Percentiles rank a stretch among this genome's conserved stretches.
Evolutionary conservation across 2,888 invertebrate species (phyloP).

Genomic region (Drosophila quasianomalipes): DNA sequence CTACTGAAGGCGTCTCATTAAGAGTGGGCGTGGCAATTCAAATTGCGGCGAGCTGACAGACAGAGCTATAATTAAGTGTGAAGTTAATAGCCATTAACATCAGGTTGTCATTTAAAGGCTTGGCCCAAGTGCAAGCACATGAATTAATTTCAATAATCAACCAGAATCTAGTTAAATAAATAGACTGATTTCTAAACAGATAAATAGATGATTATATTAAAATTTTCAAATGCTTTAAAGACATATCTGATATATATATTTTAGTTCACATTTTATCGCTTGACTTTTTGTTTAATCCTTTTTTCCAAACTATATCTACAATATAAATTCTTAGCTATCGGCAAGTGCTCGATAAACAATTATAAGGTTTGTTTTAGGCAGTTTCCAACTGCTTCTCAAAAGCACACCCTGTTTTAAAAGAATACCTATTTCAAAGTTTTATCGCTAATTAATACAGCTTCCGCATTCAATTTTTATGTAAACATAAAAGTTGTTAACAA

Average conservation of each 20-base stretch:
- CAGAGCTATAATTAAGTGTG: constrained; percentile 36
- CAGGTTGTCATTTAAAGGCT: background rate
- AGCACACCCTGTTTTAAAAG: background rate
- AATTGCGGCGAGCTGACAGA: background rate
- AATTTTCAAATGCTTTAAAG: background rate
- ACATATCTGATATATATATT: too few species aligned
- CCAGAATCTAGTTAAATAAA: background rate
- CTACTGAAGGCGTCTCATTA: constrained; percentile 32
- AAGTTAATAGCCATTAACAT: constrained; percentile 30
- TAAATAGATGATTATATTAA: background rate
- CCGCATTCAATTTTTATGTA: background rate
- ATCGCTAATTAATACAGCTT: background rate
- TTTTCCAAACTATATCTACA: background rate
- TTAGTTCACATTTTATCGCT: too few species aligned
- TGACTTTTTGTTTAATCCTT: background rate
- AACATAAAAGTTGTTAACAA: background rate
- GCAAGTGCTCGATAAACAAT: background rate
- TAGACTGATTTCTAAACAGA: background rate
- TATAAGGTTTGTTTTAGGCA: background rate
- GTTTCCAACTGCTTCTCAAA: background rate
- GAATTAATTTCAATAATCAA: background rate
- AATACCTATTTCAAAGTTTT: background rate
- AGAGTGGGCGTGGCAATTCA: constrained; percentile 28
- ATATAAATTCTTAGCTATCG: background rate
- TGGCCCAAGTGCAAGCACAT: background rate